These are phyloP conservation scores for Lycophotia porphyrea DNA, from an alignment of 2,888 invertebrate genomes.

Conservation along the genomic window DNA sequence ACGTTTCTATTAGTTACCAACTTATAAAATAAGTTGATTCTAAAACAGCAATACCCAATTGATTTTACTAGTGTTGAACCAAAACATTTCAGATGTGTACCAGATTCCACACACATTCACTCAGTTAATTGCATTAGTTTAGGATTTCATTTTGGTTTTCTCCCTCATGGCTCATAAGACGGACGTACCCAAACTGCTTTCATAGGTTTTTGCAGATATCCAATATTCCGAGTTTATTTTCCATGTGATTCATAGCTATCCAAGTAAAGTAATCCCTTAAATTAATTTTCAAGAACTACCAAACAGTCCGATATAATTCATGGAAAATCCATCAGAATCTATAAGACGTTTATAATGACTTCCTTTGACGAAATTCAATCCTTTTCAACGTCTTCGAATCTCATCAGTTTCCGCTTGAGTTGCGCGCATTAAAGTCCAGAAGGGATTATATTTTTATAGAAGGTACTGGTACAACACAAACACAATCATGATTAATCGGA, in stretches of 20 bases:
- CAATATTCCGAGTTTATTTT: slow-evolving; percentile 46
- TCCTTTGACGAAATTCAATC: slow-evolving; percentile 84
- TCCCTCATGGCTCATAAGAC: neutral
- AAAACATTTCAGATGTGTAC: neutral
- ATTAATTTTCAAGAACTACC: slow-evolving; percentile 82
- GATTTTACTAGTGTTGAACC: neutral
- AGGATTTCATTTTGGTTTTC: neutral
- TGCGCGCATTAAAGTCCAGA: slow-evolving; percentile 73
- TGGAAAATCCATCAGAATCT: slow-evolving; percentile 82
- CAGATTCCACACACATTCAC: neutral
- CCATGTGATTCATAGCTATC: slow-evolving; percentile 60
- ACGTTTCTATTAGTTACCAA: neutral
- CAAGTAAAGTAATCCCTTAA: slow-evolving; percentile 84
- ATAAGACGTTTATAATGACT: slow-evolving; percentile 77
- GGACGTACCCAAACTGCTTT: neutral
- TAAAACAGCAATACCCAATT: neutral
- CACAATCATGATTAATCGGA: slow-evolving; percentile 90
- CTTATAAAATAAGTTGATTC: neutral
- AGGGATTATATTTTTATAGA: slow-evolving; percentile 87
- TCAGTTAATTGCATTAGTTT: neutral
- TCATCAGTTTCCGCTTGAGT: slow-evolving; percentile 72
- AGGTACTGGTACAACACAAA: slow-evolving; percentile 79
- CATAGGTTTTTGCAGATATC: slow-evolving; percentile 31
- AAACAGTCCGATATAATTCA: slow-evolving; percentile 80
- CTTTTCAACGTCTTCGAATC: slow-evolving; percentile 80